These are phyloP conservation scores for Epizoanthus scotinus DNA, from an alignment of 92 coral and sea anemone species.

Conservation along the genomic window DNA sequence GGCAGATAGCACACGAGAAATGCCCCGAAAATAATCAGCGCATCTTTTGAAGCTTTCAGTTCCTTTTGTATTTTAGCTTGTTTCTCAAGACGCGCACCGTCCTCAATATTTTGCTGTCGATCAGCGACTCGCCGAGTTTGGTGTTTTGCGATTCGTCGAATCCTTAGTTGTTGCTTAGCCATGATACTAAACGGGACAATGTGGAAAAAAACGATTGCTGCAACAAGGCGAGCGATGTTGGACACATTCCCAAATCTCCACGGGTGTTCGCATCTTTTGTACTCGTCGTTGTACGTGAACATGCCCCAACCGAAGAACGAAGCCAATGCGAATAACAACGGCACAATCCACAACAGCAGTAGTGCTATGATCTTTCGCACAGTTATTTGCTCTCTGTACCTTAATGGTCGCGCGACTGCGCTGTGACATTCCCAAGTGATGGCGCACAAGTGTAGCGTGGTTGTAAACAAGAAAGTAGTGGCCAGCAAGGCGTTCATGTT, in stretches of 20 bases:
- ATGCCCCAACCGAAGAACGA: conserved; percentile 4
- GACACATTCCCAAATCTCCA: background rate
- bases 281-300: background rate
- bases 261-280: conserved; percentile 2
- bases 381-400: background rate
- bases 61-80: background rate
- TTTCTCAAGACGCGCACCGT: background rate
- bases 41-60: conserved; percentile 15
- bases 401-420: conserved; percentile 1
- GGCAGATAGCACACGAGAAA: conserved; percentile 7
- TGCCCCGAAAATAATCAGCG: background rate
- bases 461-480: background rate
- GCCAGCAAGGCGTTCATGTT: background rate
- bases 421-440: conserved; percentile 14
- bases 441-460: conserved; percentile 16
- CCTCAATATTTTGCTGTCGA: background rate
- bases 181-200: background rate
- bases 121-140: background rate
- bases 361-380: background rate
- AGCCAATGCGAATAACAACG: conserved; percentile 1
- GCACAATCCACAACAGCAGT: background rate
- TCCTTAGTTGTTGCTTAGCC: background rate
- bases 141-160: background rate
- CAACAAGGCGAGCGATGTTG: background rate
- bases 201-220: conserved; percentile 2